Evolutionary conservation across 2,888 invertebrate genomes (phyloP).

Genomic region (Acanthosoma haemorrhoidale): DNA sequence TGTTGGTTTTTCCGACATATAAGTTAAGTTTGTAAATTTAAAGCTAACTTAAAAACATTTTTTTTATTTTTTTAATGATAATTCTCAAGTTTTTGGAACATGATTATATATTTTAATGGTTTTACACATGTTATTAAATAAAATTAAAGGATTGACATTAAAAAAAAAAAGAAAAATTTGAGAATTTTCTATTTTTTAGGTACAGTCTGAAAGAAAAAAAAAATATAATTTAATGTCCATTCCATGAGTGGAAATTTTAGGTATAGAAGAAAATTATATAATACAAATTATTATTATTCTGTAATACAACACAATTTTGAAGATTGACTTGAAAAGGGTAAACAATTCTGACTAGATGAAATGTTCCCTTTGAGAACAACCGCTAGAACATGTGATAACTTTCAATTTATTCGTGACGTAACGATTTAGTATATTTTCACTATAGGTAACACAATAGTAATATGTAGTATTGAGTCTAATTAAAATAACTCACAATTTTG

Average conservation of each 20-base stretch:
- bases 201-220: constrained; percentile 25
- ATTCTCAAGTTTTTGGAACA: constrained; percentile 37
- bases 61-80: constrained; percentile 36
- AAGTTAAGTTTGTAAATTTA: constrained; percentile 38
- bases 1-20: constrained; percentile 32
- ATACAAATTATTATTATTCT: constrained; percentile 21
- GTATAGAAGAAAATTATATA: constrained; percentile 16
- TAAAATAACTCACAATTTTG: constrained; percentile 25
- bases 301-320: not conserved
- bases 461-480: constrained; percentile 17
- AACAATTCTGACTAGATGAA: constrained; percentile 20
- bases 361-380: constrained; percentile 9
- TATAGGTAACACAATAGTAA: constrained; percentile 26
- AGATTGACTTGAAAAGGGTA: constrained; percentile 32
- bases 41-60: constrained; percentile 36
- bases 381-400: constrained; percentile 21
- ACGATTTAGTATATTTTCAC: constrained; percentile 28
- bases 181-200: constrained; percentile 38
- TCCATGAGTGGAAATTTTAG: constrained; percentile 36
- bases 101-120: constrained; percentile 33
- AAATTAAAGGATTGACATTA: constrained; percentile 27
- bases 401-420: constrained; percentile 18
- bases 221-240: constrained; percentile 37
- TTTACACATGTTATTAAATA: constrained; percentile 33
- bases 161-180: constrained; percentile 30